Evolutionary conservation across 2,113 vertebrate genomes (phyloP), one percentile per base, ranked within the genome.

Genomic region (Salvelinus alpinus): DNA sequence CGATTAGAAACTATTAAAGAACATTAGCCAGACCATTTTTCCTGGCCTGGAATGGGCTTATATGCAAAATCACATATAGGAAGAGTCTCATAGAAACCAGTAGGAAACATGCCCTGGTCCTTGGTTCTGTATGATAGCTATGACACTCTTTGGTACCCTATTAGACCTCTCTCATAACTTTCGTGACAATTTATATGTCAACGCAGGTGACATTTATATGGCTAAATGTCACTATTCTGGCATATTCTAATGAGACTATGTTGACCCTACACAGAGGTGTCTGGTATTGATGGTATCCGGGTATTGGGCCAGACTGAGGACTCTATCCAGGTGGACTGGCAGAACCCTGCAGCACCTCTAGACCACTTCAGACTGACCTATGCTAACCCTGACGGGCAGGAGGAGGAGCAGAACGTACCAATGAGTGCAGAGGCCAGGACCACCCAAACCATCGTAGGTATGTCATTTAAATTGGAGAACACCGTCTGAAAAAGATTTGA

Each of bases 281-380:
- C 94, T 54, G 65, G 75, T 20, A 85, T 93, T 20, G 87, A 78
- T 82, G 90, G 88, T 29, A 86, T 96, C 16, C 92, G 88, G 87
- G 94, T 97, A 82, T 88, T 93, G 0, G 94, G 95, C 14, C 94
- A 96, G 90, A 95, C 92, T 0, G 95, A 96, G 27, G 87, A 88
- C 72, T 94, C 95, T 0, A 93, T 97, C 22, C 89, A 96, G 22
- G 94, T 97, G 83, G 95, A 96, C 78, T 96, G 96, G 95, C 88
- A 95, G 87, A 97, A 96, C 76, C 95, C 95, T 0, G 67, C 76
- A 1, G 75, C 85, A 0, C 90, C 91, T 3, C 92, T 96, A 69
- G 96, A 96, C 86, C 92, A 93, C 82, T 97, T 95, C 84, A 95
- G 93, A 76, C 85, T 97, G 77, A 94, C 73, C 48, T 92, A 95